Conservation (phyloP, 2,888 invertebrate genomes). For the Rosalia funebris region DNA sequence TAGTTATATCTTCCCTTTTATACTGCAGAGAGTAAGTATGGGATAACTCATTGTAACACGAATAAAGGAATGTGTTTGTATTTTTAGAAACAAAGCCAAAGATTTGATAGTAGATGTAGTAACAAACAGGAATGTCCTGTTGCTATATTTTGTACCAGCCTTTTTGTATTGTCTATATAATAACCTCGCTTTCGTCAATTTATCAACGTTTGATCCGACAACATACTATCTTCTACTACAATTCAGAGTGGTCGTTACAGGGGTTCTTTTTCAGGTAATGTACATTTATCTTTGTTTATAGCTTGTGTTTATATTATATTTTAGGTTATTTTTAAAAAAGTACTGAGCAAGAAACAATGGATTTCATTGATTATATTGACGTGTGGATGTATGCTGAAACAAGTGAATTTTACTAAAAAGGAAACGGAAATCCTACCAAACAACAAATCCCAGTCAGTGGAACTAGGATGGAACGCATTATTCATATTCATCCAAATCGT, state of each 20-base stretch:
- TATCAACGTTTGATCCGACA: conserved; percentile 92
- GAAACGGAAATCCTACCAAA: conserved; percentile 50
- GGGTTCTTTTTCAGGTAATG: conserved; percentile 87
- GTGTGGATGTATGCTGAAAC: conserved; percentile 90
- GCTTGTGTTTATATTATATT: conserved; percentile 52
- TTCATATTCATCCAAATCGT: conserved; percentile 82
- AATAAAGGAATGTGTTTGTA: conserved; percentile 15
- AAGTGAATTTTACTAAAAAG: conserved; percentile 69
- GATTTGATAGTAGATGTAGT: conserved; percentile 69
- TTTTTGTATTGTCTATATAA: conserved; percentile 94
- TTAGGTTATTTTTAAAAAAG: conserved; percentile 87
- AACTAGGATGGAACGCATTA: conserved; percentile 70
- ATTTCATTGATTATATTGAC: conserved; percentile 87
- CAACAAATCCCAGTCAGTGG: conserved; percentile 58
- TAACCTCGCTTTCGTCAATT: conserved; percentile 90
- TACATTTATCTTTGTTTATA: background rate
- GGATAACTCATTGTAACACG: background rate
- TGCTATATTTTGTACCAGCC: conserved; percentile 90
- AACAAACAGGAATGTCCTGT: conserved; percentile 73
- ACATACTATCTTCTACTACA: conserved; percentile 92
- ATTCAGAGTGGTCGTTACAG: conserved; percentile 91
- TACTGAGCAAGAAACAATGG: conserved; percentile 86
- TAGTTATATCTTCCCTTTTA: conserved; percentile 76
- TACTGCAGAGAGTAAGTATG: conserved; percentile 75
- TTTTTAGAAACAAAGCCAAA: conserved; percentile 68